These are phyloP conservation scores for Montifringilla adamsi DNA, from an alignment of 2,113 vertebrate genomes.

Conservation along the genomic window DNA sequence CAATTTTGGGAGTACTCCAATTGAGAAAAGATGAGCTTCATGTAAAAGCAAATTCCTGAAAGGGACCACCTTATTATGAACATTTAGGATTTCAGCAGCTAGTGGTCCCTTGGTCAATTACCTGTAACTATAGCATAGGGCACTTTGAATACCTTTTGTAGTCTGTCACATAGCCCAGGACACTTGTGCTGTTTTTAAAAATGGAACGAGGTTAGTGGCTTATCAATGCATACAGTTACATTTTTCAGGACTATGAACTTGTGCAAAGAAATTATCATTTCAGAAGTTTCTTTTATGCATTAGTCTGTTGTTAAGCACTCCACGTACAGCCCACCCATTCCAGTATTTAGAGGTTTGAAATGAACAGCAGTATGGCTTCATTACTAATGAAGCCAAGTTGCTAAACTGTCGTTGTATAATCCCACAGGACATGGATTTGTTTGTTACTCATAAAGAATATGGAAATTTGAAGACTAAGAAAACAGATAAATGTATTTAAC, in stretches of 20 bases:
- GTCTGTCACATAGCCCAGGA: not conserved
- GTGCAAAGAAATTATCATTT: not conserved
- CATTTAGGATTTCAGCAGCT: not conserved
- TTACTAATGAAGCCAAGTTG: not conserved
- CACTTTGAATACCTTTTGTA: not conserved
- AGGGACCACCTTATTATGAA: not conserved
- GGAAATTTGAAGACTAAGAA: slow-evolving; percentile 48
- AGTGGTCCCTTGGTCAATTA: not conserved
- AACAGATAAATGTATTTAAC: slow-evolving; percentile 62
- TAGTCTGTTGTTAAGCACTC: slow-evolving; percentile 4
- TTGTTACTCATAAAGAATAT: slow-evolving; percentile 55
- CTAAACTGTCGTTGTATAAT: slow-evolving; percentile 18
- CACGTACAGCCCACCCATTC: not conserved
- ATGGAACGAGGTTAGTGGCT: not conserved
- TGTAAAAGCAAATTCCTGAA: not conserved
- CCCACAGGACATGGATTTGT: slow-evolving; percentile 37
- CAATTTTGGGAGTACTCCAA: not conserved
- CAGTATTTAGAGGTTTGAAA: slow-evolving; percentile 10
- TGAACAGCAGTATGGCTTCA: slow-evolving; percentile 7
- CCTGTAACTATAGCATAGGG: not conserved
- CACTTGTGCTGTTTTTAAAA: not conserved
- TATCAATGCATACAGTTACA: not conserved
- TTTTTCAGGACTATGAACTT: not conserved
- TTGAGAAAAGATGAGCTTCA: not conserved
- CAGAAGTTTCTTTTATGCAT: not conserved